phyloP scores from a whole-genome alignment of 2,113 vertebrate genomes.

The Polypterus senegalus region DNA sequence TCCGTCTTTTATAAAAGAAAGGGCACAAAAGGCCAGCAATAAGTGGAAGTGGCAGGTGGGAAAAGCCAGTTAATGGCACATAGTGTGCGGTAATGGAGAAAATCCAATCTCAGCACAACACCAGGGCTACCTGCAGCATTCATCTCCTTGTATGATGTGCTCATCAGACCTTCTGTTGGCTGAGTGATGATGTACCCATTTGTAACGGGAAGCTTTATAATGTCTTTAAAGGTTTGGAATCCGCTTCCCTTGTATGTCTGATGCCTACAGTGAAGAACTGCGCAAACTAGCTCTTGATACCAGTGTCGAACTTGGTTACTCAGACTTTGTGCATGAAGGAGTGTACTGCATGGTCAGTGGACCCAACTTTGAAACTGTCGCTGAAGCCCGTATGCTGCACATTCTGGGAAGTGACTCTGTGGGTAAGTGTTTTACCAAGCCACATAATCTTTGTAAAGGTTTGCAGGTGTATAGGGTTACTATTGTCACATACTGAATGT shows the following conservation, averaged over 20 bases:
- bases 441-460: not conserved
- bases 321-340: constrained; percentile 36
- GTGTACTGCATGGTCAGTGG: constrained; percentile 59
- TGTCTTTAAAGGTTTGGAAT: constrained; percentile 41
- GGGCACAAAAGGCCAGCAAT: too few species aligned
- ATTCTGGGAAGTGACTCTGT: constrained; percentile 50
- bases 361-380: constrained; percentile 55
- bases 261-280: constrained; percentile 47
- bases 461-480: constrained; percentile 1
- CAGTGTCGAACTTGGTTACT: constrained; percentile 34
- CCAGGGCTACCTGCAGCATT: too few species aligned
- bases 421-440: constrained; percentile 32
- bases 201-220: not conserved
- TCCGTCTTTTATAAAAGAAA: too few species aligned
- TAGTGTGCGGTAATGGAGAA: too few species aligned
- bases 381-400: constrained; percentile 49
- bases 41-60: too few species aligned
- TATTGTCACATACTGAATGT: too few species aligned
- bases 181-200: not conserved
- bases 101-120: too few species aligned
- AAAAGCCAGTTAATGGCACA: too few species aligned
- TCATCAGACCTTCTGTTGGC: too few species aligned
- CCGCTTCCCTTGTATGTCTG: constrained; percentile 52
- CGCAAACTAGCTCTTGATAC: constrained; percentile 35
- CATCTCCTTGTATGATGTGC: too few species aligned